Percentiles rank a stretch among this genome's conserved stretches.
phyloP scores from a whole-genome alignment of 37 sponge, comb jelly and placozoan genomes.

The Hexactinellida sp. region DNA sequence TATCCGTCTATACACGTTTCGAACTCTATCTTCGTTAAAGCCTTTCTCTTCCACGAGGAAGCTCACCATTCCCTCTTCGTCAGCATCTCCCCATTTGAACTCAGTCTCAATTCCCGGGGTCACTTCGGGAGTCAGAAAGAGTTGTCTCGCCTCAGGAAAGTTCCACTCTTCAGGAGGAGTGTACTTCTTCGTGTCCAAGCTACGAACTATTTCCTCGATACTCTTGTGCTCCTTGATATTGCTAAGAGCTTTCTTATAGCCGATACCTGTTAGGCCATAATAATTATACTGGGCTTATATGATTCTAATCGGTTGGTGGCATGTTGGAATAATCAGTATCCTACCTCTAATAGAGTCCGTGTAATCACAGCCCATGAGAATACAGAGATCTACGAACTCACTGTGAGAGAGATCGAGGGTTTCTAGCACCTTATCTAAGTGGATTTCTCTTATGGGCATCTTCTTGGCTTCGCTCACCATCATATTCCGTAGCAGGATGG shows the following conservation, averaged over 20 bases:
- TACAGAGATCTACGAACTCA: conserved; percentile 94
- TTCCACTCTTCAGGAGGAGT: conserved; percentile 25
- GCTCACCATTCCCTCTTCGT: conserved; percentile 75
- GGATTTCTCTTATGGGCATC: conserved; percentile 77
- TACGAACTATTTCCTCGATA: conserved; percentile 68
- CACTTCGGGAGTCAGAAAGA: conserved; percentile 20
- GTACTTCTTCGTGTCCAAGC: conserved; percentile 30
- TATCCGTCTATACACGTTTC: conserved; percentile 70
- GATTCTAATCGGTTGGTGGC: not conserved
- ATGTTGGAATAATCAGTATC: not conserved
- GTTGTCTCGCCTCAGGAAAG: conserved; percentile 22
- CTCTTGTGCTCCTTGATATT: conserved; percentile 57
- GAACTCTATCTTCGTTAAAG: conserved; percentile 85
- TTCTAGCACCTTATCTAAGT: conserved; percentile 41
- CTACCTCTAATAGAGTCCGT: conserved; percentile 88
- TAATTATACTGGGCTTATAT: not conserved
- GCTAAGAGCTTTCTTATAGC: conserved; percentile 73
- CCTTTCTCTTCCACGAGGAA: conserved; percentile 83
- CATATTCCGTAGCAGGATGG: conserved; percentile 65
- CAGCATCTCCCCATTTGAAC: conserved; percentile 70
- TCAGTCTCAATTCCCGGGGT: not conserved
- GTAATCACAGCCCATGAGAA: conserved; percentile 97
- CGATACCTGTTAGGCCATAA: conserved; percentile 91
- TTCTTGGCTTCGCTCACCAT: conserved; percentile 95
- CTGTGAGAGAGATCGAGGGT: conserved; percentile 31